Conservation (phyloP, 2,888 invertebrate species). For the Mesorhabditis spiculigera region DNA sequence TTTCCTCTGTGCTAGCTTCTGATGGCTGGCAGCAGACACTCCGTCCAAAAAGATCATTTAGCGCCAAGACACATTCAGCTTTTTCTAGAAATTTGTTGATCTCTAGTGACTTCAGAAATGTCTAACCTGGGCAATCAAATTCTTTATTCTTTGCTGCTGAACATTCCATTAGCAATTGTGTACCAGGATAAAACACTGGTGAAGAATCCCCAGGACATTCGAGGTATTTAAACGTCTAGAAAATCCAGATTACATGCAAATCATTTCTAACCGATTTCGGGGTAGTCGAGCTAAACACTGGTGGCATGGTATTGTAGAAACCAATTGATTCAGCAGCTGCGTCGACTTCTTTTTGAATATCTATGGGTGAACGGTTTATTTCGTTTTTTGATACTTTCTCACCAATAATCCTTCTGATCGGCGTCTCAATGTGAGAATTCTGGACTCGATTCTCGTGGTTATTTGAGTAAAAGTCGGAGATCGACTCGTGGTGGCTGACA, state of each 20-base stretch:
- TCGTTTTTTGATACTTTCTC: background rate
- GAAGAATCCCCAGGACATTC: slow-evolving; percentile 23
- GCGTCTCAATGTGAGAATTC: background rate
- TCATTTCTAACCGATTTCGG: too few species aligned
- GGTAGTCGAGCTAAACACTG: too few species aligned
- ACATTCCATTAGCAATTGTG: slow-evolving; percentile 32
- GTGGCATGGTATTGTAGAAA: too few species aligned
- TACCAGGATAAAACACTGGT: slow-evolving; percentile 27
- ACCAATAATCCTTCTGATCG: background rate
- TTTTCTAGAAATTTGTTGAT: background rate
- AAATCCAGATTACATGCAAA: too few species aligned
- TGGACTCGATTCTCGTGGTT: background rate
- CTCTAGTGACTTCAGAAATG: too few species aligned
- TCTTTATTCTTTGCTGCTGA: slow-evolving; percentile 26
- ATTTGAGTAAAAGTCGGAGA: background rate
- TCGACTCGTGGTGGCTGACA: background rate
- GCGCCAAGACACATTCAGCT: background rate
- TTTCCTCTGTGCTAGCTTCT: background rate
- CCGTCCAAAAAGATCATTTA: background rate
- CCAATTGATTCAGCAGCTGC: background rate
- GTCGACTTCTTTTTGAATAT: background rate
- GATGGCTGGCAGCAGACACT: background rate
- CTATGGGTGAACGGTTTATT: background rate
- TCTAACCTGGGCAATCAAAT: slow-evolving; percentile 29
- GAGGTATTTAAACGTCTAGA: slow-evolving; percentile 9